phyloP scores from a whole-genome alignment of 1,140 invertebrate species.

The Olivierus martensii region DNA sequence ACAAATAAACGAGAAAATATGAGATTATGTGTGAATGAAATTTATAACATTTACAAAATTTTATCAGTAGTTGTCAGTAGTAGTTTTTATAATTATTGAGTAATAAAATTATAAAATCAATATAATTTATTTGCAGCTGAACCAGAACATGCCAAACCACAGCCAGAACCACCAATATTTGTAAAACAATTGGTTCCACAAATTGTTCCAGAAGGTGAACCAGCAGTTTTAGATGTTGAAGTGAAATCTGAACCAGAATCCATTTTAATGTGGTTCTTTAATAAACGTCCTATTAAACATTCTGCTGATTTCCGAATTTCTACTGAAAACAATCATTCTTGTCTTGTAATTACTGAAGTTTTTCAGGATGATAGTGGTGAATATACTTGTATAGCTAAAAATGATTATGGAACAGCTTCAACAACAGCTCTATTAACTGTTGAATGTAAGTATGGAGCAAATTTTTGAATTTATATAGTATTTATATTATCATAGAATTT shows the following conservation, averaged over 20 bases:
- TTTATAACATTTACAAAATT: too few species aligned
- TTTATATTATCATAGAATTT: too few species aligned
- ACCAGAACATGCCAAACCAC: conserved; percentile 39
- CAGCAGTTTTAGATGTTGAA: conserved; percentile 57
- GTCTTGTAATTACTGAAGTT: conserved; percentile 61
- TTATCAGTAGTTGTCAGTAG: too few species aligned
- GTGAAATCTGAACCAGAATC: conserved; percentile 61
- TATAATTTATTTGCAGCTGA: conserved; percentile 22
- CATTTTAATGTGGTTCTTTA: conserved; percentile 74
- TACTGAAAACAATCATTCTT: conserved; percentile 59
- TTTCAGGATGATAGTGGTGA: conserved; percentile 53
- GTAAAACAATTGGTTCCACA: conserved; percentile 53
- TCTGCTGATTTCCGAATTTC: conserved; percentile 54
- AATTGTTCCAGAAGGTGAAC: conserved; percentile 53
- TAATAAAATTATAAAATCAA: too few species aligned
- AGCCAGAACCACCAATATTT: conserved; percentile 56
- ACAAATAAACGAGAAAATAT: too few species aligned
- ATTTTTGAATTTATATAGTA: too few species aligned
- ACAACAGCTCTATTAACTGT: conserved; percentile 61
- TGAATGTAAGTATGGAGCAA: conserved; percentile 45
- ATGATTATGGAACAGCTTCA: conserved; percentile 68
- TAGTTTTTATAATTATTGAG: too few species aligned
- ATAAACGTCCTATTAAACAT: conserved; percentile 42
- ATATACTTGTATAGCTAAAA: conserved; percentile 77
- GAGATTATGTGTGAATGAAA: too few species aligned